These are phyloP conservation scores for Dunckerocampus dactyliophorus DNA, from an alignment of 2,113 vertebrate genomes.

Conservation along the genomic window DNA sequence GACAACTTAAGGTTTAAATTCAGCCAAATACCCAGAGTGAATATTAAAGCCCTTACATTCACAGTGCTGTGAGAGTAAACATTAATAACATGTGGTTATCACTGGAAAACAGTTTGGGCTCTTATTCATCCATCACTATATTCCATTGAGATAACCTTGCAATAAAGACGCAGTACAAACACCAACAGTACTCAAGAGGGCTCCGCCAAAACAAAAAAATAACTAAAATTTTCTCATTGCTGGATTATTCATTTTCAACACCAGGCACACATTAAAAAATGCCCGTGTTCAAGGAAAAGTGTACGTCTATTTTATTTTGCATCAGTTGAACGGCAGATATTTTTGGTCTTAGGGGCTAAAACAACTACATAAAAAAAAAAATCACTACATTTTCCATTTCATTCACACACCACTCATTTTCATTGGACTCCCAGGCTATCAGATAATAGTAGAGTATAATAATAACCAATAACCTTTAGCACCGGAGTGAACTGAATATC, in stretches of 20 bases:
- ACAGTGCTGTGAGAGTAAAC: not conserved
- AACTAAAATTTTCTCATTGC: not conserved
- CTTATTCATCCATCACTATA: slow-evolving; percentile 3
- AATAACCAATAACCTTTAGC: too few relatives aligned
- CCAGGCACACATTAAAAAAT: too few relatives aligned
- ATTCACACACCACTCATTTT: too few relatives aligned
- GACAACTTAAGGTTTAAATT: slow-evolving; percentile 15
- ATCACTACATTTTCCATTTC: too few relatives aligned
- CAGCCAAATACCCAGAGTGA: slow-evolving; percentile 7
- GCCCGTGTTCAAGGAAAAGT: too few relatives aligned
- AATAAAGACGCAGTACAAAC: not conserved
- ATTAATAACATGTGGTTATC: not conserved
- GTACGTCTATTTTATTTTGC: too few relatives aligned
- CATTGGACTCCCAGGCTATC: too few relatives aligned
- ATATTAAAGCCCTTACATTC: slow-evolving; percentile 8
- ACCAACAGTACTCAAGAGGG: not conserved
- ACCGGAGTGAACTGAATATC: too few relatives aligned
- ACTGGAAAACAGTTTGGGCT: not conserved
- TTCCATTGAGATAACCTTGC: not conserved
- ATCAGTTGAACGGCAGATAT: too few relatives aligned
- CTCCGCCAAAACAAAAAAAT: not conserved
- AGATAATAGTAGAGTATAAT: too few relatives aligned
- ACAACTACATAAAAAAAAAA: too few relatives aligned
- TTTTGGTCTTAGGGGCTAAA: too few relatives aligned
- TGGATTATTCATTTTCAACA: not conserved